Conservation (phyloP, 2,797 vertebrate species). For the Brachymystax lenok region DNA sequence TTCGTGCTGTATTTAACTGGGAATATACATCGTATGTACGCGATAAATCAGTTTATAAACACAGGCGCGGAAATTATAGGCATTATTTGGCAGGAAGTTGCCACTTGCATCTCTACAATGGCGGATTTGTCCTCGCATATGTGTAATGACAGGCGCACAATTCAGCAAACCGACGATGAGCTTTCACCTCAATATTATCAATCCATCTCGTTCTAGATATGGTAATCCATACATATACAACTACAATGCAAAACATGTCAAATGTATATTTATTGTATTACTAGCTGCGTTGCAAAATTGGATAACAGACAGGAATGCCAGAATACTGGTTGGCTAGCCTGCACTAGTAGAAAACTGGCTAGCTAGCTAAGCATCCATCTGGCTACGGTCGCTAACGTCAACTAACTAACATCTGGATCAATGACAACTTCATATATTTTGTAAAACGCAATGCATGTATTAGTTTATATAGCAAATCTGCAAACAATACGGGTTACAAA, state of each 20-base stretch:
- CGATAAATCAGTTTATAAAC: not conserved
- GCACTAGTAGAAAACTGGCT: not conserved
- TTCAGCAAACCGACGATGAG: conserved; percentile 33
- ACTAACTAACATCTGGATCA: not conserved
- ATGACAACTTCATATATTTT: not conserved
- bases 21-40: not conserved
- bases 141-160: conserved; percentile 38
- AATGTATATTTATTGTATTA: not conserved
- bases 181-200: conserved; percentile 27
- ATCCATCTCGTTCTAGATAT: not conserved
- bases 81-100: conserved; percentile 64
- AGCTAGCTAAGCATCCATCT: not conserved
- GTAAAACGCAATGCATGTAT: not conserved
- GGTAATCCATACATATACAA: not conserved
- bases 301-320: not conserved
- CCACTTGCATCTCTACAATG: conserved; percentile 7
- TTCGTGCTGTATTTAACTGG: not conserved
- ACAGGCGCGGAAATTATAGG: not conserved
- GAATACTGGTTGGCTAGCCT: not conserved
- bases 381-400: conserved; percentile 36
- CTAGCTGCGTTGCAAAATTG: not conserved
- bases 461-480: not conserved
- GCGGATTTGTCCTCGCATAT: conserved; percentile 18
- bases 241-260: not conserved
- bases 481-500: not conserved